Conservation (phyloP, 2,888 invertebrate genomes). For the Hypercompe scribonia region DNA sequence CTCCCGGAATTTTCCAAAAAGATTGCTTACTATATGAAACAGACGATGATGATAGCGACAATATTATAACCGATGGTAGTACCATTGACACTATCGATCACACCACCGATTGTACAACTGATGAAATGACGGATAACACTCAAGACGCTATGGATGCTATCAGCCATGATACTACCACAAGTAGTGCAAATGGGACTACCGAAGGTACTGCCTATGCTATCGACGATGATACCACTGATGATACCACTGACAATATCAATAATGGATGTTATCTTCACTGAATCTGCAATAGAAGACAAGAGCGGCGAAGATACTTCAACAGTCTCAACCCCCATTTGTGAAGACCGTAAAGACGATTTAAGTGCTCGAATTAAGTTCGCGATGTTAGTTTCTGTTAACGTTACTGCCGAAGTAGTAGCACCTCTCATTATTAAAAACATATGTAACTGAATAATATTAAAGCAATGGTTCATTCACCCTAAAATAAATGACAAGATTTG, state of each 20-base stretch:
- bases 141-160: too few relatives aligned
- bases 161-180: too few relatives aligned
- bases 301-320: not conserved
- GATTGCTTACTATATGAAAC: not conserved
- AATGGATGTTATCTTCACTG: not conserved
- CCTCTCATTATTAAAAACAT: not conserved
- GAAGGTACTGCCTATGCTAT: too few relatives aligned
- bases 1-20: not conserved
- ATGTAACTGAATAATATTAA: too few relatives aligned
- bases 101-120: not conserved
- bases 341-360: conserved; percentile 26
- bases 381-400: not conserved
- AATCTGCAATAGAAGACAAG: not conserved
- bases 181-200: too few relatives aligned
- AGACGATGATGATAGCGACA: not conserved
- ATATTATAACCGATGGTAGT: not conserved
- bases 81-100: not conserved
- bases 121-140: too few relatives aligned
- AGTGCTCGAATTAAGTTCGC: not conserved
- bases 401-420: not conserved
- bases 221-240: not conserved
- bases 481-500: too few relatives aligned
- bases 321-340: not conserved
- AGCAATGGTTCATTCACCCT: not conserved
- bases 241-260: not conserved